A percentile compares a stretch with the other conserved stretches of the same genome.
Evolutionary conservation across 2,888 invertebrate genomes (phyloP).

Genomic region (Chorisops tibialis): DNA sequence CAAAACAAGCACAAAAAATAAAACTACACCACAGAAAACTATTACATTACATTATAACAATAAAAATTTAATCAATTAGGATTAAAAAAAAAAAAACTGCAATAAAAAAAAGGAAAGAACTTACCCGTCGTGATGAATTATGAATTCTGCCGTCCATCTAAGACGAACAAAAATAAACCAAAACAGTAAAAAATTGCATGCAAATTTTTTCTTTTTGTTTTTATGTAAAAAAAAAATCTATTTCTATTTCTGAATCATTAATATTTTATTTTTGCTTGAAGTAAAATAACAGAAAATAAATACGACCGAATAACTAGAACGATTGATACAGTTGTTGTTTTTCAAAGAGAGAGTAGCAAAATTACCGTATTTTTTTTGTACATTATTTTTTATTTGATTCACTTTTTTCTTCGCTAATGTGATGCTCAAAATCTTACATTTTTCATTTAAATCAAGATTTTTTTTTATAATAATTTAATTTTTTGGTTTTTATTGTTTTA

Average conservation of each 20-base stretch:
- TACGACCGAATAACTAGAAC: not conserved
- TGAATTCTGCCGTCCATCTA: slow-evolving; percentile 55
- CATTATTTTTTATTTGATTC: not conserved
- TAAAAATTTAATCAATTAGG: too few relatives aligned
- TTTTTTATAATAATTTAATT: not conserved
- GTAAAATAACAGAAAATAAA: not conserved
- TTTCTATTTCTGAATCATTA: not conserved
- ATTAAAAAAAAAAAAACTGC: too few relatives aligned
- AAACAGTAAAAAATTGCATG: slow-evolving; percentile 52
- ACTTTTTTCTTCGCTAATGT: not conserved
- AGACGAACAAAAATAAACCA: slow-evolving; percentile 53
- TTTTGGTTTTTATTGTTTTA: not conserved
- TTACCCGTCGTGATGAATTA: slow-evolving; percentile 54
- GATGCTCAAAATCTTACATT: not conserved
- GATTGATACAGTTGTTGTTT: not conserved
- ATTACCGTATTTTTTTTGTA: not conserved
- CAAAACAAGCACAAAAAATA: too few relatives aligned
- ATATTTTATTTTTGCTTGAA: not conserved
- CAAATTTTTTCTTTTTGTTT: slow-evolving; percentile 35
- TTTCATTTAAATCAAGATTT: not conserved
- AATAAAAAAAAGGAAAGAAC: slow-evolving; percentile 38
- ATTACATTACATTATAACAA: too few relatives aligned
- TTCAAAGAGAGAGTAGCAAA: not conserved
- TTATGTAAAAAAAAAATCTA: not conserved
- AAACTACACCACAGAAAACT: too few relatives aligned